Base-by-base conservation (phyloP, 1,140 invertebrate genomes). In the Diorhabda carinulata region DNA sequence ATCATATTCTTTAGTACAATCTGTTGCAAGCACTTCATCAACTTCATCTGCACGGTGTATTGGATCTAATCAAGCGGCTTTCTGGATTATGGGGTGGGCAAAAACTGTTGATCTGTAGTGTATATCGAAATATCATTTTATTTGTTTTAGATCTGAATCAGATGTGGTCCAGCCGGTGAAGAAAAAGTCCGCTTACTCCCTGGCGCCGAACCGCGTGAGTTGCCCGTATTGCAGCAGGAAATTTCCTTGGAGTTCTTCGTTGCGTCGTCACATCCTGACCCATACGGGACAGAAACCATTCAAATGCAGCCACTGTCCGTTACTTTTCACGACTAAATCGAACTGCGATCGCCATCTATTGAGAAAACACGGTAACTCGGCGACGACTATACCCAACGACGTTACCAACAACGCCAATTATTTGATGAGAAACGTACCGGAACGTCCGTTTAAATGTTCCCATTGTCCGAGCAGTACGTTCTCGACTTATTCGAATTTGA, bases 251-350 rank as follows among this genome's bases (percentile, higher is more conserved):
- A 92, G 92, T 3, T 97, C 94, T 8, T 98, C 96, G 0, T 84
- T 98, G 7, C 87, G 95, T 3, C 86, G 96, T 3, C 96, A 98
- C 80, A 92, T 98, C 42, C 86, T 96, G 0, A 97, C 95, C 0
- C 95, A 97, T 77, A 97, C 94, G 3, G 96, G 96, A 3, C 95
- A 98, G 79, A 98, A 98, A 78, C 97, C 97, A 0, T 98, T 92
- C 83, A 94, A 96, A 78, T 98, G 97, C 81, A 89, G 91, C 2
- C 90, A 94, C 72, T 98, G 97, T 79, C 90, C 92, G 0, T 85
- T 98, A 1, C 87, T 95, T 0, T 98, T 98, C 81, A 98, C 96
- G 3, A 98, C 96, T 0, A 98, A 98, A 78, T 97, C 94, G 2
- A 98, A 98, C 80, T 95, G 97, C 79, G 97, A 98, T 75, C 89